Evolutionary conservation across 2,888 invertebrate species (phyloP).

Genomic region (Shargacucullia verbasci): DNA sequence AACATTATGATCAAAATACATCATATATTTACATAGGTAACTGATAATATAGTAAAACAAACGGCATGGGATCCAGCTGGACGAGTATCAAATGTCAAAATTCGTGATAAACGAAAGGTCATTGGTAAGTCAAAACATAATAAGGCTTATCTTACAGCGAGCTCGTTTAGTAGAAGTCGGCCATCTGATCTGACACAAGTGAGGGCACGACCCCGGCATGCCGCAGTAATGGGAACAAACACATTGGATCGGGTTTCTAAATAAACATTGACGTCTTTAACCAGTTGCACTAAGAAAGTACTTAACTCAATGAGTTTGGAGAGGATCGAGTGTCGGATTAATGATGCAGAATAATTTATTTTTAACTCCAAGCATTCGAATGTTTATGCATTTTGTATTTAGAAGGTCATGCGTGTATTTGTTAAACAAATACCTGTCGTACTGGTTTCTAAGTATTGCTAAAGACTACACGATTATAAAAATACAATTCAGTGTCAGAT

Average conservation of each 20-base stretch:
- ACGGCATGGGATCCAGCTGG: constrained; percentile 61
- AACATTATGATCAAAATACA: constrained; percentile 11
- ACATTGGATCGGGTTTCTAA: constrained; percentile 59
- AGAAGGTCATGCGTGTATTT: constrained; percentile 41
- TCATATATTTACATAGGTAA: constrained; percentile 3
- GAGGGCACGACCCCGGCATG: constrained; percentile 56
- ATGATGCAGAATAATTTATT: constrained; percentile 28
- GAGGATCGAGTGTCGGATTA: constrained; percentile 29
- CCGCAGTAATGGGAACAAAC: constrained; percentile 59
- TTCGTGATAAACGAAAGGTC: constrained; percentile 72
- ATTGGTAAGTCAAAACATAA: constrained; percentile 73
- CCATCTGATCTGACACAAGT: constrained; percentile 70
- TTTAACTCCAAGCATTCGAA: constrained; percentile 21
- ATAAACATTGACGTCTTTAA: constrained; percentile 56
- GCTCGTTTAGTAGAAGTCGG: constrained; percentile 73
- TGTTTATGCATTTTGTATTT: constrained; percentile 23
- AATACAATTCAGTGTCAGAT: constrained; percentile 36
- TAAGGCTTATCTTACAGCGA: constrained; percentile 70
- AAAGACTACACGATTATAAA: constrained; percentile 35
- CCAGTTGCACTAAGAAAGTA: constrained; percentile 31
- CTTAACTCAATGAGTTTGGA: constrained; percentile 31
- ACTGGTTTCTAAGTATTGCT: constrained; percentile 26
- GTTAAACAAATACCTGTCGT: constrained; percentile 23
- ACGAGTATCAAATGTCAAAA: constrained; percentile 70
- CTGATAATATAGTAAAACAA: constrained; percentile 36